A percentile compares a stretch with the other conserved stretches of the same genome.
Evolutionary conservation across 2,113 vertebrate genomes (phyloP).

Genomic region (Phaetusa simplex): DNA sequence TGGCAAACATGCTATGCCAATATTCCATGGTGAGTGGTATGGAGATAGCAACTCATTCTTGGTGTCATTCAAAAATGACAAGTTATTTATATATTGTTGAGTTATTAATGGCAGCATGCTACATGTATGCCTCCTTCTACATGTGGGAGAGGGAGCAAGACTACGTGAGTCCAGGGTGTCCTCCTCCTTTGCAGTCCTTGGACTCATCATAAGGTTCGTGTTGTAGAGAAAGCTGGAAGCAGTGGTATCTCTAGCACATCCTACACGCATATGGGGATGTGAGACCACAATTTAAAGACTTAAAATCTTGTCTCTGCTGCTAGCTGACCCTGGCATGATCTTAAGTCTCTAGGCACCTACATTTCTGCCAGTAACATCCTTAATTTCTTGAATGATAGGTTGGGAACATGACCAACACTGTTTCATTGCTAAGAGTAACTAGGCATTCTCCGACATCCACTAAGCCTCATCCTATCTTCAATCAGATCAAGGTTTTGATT

Average conservation of each 20-base stretch:
- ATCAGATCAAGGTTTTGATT: neutral
- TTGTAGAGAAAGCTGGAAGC: neutral
- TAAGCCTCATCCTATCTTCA: neutral
- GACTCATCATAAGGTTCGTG: neutral
- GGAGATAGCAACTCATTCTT: neutral
- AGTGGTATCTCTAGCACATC: neutral
- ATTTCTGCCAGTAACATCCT: neutral
- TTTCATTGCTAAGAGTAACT: neutral
- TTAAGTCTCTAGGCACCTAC: neutral
- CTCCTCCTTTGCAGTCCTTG: neutral
- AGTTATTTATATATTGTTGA: neutral
- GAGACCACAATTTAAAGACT: neutral
- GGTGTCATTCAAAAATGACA: neutral
- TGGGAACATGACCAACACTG: neutral
- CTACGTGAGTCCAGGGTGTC: neutral
- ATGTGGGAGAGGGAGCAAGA: neutral
- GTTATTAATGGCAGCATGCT: neutral
- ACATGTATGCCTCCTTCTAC: neutral
- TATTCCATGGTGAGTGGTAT: neutral
- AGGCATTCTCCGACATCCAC: neutral
- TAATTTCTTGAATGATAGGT: neutral
- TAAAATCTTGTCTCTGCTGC: neutral
- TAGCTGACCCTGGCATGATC: neutral
- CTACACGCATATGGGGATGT: neutral
- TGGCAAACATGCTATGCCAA: neutral